A percentile compares a stretch with the other conserved stretches of the same genome.
Conservation (phyloP, 53 echinoderm and acorn worm genomes). For the Patiria pectinifera region DNA sequence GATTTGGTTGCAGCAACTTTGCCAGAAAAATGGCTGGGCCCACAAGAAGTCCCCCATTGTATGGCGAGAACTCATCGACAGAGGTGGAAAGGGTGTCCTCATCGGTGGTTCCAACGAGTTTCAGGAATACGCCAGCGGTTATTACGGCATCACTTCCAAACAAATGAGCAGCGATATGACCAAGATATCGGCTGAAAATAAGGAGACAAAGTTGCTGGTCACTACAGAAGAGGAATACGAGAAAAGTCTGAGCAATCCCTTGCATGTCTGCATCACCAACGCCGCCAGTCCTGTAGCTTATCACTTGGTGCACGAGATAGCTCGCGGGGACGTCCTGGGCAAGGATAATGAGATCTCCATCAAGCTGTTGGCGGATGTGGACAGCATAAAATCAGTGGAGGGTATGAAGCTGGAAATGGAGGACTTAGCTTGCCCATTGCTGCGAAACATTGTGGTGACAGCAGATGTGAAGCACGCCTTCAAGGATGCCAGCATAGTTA, state of each 20-base stretch:
- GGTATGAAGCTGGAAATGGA: conserved; percentile 83
- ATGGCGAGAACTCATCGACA: conserved; percentile 94
- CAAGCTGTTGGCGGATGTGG: conserved; percentile 72
- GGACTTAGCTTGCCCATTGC: conserved; percentile 87
- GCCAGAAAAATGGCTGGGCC: conserved; percentile 86
- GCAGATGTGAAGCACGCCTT: conserved; percentile 80
- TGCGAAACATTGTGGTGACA: conserved; percentile 76
- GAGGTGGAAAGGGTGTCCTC: conserved; percentile 92
- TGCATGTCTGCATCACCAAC: conserved; percentile 92
- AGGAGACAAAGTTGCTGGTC: conserved; percentile 81
- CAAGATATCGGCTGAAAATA: conserved; percentile 81
- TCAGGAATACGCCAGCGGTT: conserved; percentile 95
- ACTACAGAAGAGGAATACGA: conserved; percentile 77
- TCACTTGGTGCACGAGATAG: conserved; percentile 89
- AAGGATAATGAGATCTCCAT: conserved; percentile 73
- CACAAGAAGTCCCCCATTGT: conserved; percentile 90
- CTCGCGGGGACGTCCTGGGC: conserved; percentile 90
- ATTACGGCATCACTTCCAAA: conserved; percentile 88
- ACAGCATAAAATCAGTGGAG: conserved; percentile 66
- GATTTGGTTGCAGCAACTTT: conserved; percentile 80
- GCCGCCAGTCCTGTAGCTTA: conserved; percentile 84
- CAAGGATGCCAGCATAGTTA: conserved; percentile 74
- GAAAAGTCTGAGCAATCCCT: conserved; percentile 89
- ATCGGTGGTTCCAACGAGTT: conserved; percentile 98
- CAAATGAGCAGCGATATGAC: conserved; percentile 93